These are phyloP conservation scores for Chlorocebus sabaeus DNA, from an alignment of 2,113 vertebrate species.

Conservation along the genomic window DNA sequence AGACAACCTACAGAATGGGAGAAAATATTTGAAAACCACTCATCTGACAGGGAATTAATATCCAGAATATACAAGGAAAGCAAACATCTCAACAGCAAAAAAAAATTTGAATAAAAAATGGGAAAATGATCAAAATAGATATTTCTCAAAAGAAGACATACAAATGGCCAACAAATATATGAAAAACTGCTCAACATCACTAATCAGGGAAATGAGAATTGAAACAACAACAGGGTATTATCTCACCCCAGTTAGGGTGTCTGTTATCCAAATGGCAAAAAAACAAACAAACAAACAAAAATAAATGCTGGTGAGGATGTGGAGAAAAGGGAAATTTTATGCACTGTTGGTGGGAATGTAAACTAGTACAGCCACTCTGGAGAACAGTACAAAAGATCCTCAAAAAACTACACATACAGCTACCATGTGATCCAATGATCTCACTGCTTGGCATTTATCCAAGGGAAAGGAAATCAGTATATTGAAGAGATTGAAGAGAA, in stretches of 20 bases:
- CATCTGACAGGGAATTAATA: neutral
- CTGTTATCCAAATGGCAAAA: too few relatives aligned
- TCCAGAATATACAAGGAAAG: neutral
- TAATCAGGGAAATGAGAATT: neutral
- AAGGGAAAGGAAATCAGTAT: neutral
- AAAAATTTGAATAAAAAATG: neutral
- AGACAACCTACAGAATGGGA: neutral
- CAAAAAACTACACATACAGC: neutral
- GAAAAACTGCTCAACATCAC: neutral
- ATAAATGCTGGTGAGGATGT: neutral
- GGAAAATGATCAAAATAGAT: neutral
- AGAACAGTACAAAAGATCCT: neutral
- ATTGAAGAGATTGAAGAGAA: neutral
- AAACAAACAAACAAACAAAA: too few relatives aligned
- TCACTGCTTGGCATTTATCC: neutral
- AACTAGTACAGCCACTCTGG: neutral
- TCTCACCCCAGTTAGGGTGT: neutral
- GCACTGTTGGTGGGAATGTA: neutral
- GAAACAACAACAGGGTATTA: neutral
- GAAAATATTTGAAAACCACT: neutral
- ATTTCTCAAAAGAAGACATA: neutral
- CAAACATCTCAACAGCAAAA: neutral
- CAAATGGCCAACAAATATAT: neutral
- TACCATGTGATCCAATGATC: neutral
- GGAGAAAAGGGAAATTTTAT: neutral